phyloP scores from a whole-genome alignment of 2,888 invertebrate species.

The Oxyteleia sp. region DNA sequence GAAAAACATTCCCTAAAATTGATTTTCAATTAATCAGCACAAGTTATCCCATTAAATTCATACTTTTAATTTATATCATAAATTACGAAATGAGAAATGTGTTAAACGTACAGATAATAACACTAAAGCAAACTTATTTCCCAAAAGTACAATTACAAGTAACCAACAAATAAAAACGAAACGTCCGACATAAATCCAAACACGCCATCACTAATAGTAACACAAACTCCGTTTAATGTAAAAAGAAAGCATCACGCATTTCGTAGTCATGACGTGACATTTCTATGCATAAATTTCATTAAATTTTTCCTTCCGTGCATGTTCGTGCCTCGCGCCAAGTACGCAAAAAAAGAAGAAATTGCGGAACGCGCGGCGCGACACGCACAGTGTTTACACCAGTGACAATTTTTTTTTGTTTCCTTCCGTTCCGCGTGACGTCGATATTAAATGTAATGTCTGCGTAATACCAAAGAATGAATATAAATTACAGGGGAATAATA shows the following conservation, averaged over 20 bases:
- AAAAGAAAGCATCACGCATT: slow-evolving; percentile 16
- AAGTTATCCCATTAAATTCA: no score
- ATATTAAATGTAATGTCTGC: slow-evolving; percentile 26
- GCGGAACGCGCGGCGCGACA: background rate
- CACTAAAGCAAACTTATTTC: slow-evolving; percentile 79
- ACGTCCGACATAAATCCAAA: background rate
- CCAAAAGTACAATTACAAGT: no score
- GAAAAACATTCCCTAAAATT: no score
- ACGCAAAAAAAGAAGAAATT: slow-evolving; percentile 20
- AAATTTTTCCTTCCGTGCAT: slow-evolving; percentile 24
- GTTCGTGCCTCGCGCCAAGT: slow-evolving; percentile 32
- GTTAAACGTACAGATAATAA: no score
- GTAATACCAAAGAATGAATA: background rate
- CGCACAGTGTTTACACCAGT: slow-evolving; percentile 4
- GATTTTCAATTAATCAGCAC: no score
- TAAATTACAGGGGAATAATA: no score
- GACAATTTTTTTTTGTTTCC: background rate
- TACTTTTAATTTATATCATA: no score
- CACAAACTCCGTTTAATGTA: slow-evolving; percentile 17
- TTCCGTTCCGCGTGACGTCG: background rate
- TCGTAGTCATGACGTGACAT: slow-evolving; percentile 19
- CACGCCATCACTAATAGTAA: slow-evolving; percentile 2
- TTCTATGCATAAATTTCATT: slow-evolving; percentile 45
- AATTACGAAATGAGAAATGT: no score
- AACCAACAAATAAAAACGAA: no score